Base-by-base conservation (phyloP, 1,140 invertebrate genomes). In the Cyphomyrmex costatus region DNA sequence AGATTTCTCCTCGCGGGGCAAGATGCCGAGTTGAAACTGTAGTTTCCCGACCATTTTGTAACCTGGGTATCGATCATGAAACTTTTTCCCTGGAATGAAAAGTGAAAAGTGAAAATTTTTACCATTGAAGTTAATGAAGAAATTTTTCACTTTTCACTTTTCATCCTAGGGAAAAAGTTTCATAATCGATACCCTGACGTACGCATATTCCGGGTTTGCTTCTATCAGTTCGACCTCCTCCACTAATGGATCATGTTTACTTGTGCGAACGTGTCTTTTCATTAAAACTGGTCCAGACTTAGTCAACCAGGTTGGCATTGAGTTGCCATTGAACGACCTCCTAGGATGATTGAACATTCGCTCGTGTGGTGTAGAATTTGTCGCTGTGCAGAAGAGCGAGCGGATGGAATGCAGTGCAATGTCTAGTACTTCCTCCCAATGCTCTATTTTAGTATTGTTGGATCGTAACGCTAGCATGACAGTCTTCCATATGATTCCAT, bases 191-290 rank as follows among this genome's bases (percentile, higher is more conserved):
- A n/a, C n/a, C n/a, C n/a, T 0, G 8, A 36, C 36, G 36, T 36
- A 6, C 6, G 36, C 36, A 36, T 36, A 36, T 8, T 36, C 7
- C 7, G 36, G 36, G 7, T 36, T 36, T 8, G 36, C 7, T 36
- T 63, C 16, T 33, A 63, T 63, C 33, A 63, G n/a, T 63, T 63
- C 61, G 19, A 63, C 61, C 8, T 63, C 61, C n/a, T 63, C 30
- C 10, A 63, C 61, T 8, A 63, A 19, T n/a, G 30, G 27, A 10
- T 63, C 16, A 63, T 63, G 3, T 63, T 63, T 63, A 19, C 61
- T 63, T 7, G 0, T 30, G 8, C 61, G 14, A 1, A 56, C 53
- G 21, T 63, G 3, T 63, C n/a, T 63, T 7, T 63, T 63, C 61
- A 63, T 63, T 63, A 63, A 2, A n/a, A 63, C 61, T 19, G 30